Conservation (phyloP, 2,113 vertebrate species). For the Corapipo altera region DNA sequence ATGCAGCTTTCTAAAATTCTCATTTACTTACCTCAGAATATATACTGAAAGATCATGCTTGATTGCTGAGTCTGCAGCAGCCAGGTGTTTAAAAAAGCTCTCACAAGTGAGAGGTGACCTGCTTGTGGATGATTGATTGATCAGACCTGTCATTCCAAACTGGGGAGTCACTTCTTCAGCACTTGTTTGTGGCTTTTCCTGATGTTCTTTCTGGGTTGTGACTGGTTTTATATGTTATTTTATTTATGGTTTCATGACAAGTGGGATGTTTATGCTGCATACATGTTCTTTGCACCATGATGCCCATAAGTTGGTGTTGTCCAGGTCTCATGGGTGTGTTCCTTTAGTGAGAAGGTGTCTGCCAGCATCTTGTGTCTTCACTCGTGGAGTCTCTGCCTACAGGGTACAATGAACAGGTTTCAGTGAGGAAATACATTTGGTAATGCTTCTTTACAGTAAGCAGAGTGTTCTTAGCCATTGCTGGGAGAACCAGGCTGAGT, state of each 20-base stretch:
- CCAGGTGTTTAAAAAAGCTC: neutral
- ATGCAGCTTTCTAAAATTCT: neutral
- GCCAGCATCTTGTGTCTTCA: neutral
- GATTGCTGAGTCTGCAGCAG: neutral
- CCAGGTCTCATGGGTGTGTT: rapidly evolving
- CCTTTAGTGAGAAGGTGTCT: neutral
- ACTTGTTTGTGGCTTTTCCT: neutral
- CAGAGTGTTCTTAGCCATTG: neutral
- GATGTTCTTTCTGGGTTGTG: neutral
- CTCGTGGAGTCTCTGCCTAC: neutral
- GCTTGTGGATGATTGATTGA: neutral
- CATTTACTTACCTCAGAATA: neutral
- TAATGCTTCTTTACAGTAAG: neutral
- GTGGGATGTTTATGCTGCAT: neutral
- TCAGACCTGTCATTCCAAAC: neutral
- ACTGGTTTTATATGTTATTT: neutral
- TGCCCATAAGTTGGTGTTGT: neutral
- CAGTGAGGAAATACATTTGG: neutral
- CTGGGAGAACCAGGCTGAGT: neutral
- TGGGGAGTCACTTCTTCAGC: neutral
- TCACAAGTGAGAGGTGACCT: neutral
- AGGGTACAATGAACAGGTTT: neutral
- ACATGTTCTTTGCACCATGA: rapidly evolving
- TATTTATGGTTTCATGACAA: neutral
- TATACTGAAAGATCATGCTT: neutral